Percentiles rank a stretch among this genome's conserved stretches.
These are phyloP conservation scores for Argyra leucocephala DNA, from an alignment of 2,888 invertebrate species.

Conservation along the genomic window DNA sequence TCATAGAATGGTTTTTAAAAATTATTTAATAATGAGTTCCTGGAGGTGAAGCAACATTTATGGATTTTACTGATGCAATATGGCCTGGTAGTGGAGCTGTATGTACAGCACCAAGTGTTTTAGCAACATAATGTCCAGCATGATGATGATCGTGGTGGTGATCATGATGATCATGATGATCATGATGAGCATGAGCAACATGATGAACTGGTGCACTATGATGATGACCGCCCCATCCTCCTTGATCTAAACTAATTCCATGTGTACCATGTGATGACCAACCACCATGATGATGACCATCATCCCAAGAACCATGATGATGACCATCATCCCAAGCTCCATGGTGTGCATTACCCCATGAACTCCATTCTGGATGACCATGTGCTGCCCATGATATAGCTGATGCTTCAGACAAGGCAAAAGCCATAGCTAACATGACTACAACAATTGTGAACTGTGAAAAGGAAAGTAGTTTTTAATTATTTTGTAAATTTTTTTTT, in stretches of 20 bases:
- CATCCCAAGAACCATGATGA: background rate
- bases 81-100: constrained; percentile 46
- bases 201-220: constrained; percentile 24
- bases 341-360: too few relatives aligned
- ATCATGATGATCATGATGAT: too few relatives aligned
- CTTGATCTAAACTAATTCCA: constrained; percentile 35
- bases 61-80: constrained; percentile 29
- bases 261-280: constrained; percentile 32
- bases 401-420: constrained; percentile 33
- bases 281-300: background rate
- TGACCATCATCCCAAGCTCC: background rate
- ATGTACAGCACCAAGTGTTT: constrained; percentile 46
- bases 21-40: constrained; percentile 33
- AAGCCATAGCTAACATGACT: constrained; percentile 25
- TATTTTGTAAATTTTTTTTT: too few relatives aligned
- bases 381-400: constrained; percentile 26
- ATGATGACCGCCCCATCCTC: constrained; percentile 17
- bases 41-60: constrained; percentile 46
- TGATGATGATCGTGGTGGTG: constrained; percentile 16
- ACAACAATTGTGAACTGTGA: constrained; percentile 19
- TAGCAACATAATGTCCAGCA: constrained; percentile 35
- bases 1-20: too few relatives aligned
- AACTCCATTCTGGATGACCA: background rate
- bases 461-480: background rate
- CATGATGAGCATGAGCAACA: constrained; percentile 14